These are phyloP conservation scores for Gouania willdenowi DNA, from an alignment of 2,797 vertebrate species.

Conservation along the genomic window DNA sequence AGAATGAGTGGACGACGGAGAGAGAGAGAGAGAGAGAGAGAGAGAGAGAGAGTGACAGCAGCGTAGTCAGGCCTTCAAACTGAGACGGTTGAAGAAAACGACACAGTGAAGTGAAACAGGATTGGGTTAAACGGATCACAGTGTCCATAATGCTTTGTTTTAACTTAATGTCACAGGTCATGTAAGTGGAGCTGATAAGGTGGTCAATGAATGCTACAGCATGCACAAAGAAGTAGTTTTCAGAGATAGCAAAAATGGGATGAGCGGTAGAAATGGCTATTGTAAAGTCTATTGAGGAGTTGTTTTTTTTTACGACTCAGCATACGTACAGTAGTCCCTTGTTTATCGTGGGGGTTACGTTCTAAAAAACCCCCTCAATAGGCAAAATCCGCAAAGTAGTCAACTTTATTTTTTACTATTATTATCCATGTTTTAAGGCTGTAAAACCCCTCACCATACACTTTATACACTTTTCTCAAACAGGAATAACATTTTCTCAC, in stretches of 20 bases:
- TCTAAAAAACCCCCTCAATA: too few relatives aligned
- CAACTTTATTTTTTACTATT: too few relatives aligned
- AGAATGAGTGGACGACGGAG: constrained; percentile 4
- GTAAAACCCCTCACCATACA: too few relatives aligned
- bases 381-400: too few relatives aligned
- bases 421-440: too few relatives aligned
- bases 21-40: constrained; percentile 24
- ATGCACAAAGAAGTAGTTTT: constrained; percentile 7
- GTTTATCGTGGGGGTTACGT: too few relatives aligned
- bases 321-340: too few relatives aligned
- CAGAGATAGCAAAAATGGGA: constrained; percentile 16
- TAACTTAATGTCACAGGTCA: constrained; percentile 58
- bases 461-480: too few relatives aligned
- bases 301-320: too few relatives aligned
- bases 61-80: constrained; percentile 44
- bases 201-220: constrained; percentile 32
- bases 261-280: too few relatives aligned
- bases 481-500: too few relatives aligned
- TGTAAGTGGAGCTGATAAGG: constrained; percentile 33
- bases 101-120: constrained; percentile 52
- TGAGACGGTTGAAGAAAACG: constrained; percentile 52
- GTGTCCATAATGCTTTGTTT: constrained; percentile 66
- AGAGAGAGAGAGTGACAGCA: constrained; percentile 24
- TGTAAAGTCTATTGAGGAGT: too few relatives aligned
- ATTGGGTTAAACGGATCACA: constrained; percentile 66